A percentile compares a stretch with the other conserved stretches of the same genome.
Evolutionary conservation across 2,113 vertebrate species (phyloP).

Genomic region (Hippocampus comes): DNA sequence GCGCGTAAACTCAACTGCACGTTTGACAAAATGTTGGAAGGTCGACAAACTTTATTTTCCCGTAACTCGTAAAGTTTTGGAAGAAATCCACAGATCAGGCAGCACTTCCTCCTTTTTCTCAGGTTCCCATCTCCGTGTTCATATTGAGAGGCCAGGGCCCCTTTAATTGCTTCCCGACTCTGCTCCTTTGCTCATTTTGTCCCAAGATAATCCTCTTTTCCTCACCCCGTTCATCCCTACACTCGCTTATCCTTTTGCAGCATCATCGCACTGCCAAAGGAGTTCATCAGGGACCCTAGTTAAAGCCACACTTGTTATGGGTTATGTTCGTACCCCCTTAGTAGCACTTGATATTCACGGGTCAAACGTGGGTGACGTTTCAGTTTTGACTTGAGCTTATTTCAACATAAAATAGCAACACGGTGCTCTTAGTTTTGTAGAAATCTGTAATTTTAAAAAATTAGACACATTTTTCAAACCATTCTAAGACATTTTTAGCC

Average conservation of each 20-base stretch:
- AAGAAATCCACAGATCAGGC: slow-evolving; percentile 18
- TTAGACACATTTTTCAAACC: no score
- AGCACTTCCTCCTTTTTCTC: slow-evolving; percentile 26
- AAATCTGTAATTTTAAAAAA: no score
- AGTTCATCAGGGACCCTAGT: neutral
- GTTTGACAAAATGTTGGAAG: neutral
- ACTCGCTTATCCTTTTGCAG: slow-evolving; percentile 9
- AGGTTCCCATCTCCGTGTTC: slow-evolving; percentile 70
- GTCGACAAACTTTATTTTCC: neutral
- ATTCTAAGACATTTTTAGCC: no score
- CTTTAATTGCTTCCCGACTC: slow-evolving; percentile 16
- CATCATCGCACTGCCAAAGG: slow-evolving; percentile 29
- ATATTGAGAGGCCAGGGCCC: slow-evolving; percentile 58
- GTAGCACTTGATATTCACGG: no score
- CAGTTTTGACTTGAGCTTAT: no score
- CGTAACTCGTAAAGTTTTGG: neutral
- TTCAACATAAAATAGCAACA: no score
- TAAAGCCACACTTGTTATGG: slow-evolving; percentile 3
- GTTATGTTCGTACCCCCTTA: neutral
- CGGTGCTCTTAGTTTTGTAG: no score
- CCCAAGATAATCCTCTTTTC: slow-evolving; percentile 48
- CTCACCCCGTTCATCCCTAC: slow-evolving; percentile 22
- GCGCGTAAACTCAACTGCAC: neutral
- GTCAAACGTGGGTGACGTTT: no score
- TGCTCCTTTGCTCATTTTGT: slow-evolving; percentile 31